A percentile compares a stretch with the other conserved stretches of the same genome.
These are phyloP conservation scores for Pantelozetes paolii DNA, from an alignment of 2,888 invertebrate genomes.

Conservation along the genomic window DNA sequence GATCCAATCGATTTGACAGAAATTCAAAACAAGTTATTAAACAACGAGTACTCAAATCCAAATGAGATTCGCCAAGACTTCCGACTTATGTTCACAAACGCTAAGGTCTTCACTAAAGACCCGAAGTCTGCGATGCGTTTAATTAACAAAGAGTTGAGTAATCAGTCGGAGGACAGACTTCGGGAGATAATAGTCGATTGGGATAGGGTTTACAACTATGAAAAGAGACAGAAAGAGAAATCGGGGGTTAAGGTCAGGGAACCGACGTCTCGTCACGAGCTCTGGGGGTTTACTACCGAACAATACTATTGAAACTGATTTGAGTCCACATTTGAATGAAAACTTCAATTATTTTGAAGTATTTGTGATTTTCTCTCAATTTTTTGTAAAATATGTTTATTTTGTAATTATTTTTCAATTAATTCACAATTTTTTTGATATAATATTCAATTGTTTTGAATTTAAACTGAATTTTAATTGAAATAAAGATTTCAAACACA, in stretches of 20 bases:
- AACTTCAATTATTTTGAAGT: too few species aligned
- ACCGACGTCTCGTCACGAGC: not conserved
- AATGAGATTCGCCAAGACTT: not conserved
- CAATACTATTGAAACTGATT: constrained; percentile 7
- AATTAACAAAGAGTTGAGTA: not conserved
- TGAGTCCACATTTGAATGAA: too few species aligned
- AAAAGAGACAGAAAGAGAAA: not conserved
- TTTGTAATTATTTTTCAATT: too few species aligned
- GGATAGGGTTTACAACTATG: not conserved
- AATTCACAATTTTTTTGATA: too few species aligned
- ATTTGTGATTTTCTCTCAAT: too few species aligned
- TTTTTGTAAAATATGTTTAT: too few species aligned
- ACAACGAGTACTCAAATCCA: not conserved
- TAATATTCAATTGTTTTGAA: too few species aligned
- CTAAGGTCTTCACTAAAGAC: not conserved
- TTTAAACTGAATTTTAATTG: too few species aligned
- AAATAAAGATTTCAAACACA: too few species aligned
- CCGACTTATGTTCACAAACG: constrained; percentile 5
- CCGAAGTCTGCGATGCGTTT: not conserved
- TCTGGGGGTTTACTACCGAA: not conserved
- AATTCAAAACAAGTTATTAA: not conserved
- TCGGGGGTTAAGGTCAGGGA: not conserved
- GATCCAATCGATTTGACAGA: constrained; percentile 15
- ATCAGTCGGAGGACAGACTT: not conserved
- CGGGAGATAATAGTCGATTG: constrained; percentile 9